Conservation (phyloP, 2,797 vertebrate species). For the Acipenser oxyrinchus region DNA sequence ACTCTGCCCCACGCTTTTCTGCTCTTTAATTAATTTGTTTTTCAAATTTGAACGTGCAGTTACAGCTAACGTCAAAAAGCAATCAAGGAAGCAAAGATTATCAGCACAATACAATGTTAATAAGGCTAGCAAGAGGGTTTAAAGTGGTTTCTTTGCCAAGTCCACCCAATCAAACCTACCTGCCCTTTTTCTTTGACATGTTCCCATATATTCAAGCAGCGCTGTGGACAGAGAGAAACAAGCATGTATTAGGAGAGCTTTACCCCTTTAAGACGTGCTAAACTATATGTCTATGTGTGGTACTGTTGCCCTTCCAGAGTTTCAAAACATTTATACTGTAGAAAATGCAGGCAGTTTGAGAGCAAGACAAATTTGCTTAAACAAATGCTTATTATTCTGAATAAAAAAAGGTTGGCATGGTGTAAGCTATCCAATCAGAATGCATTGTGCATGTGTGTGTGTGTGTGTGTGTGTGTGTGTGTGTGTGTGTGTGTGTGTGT, state of each 20-base stretch:
- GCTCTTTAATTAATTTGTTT: too few species aligned
- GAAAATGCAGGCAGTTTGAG: not conserved
- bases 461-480: too few species aligned
- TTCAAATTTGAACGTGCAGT: too few species aligned
- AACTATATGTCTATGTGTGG: constrained; percentile 5
- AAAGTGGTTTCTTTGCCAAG: too few species aligned
- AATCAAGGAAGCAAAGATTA: too few species aligned
- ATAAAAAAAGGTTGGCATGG: not conserved
- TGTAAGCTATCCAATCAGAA: too few species aligned
- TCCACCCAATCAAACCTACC: constrained; percentile 41
- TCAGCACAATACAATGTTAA: too few species aligned
- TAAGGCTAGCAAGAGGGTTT: too few species aligned
- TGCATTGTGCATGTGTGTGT: too few species aligned
- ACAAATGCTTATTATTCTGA: not conserved
- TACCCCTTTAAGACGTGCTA: not conserved
- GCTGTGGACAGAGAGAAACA: constrained; percentile 39
- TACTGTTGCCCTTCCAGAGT: not conserved
- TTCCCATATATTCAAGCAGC: constrained; percentile 62
- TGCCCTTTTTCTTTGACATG: constrained; percentile 76
- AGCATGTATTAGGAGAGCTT: not conserved
- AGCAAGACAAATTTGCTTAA: not conserved
- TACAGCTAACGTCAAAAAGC: too few species aligned
- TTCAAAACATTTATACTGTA: not conserved
- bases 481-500: too few species aligned
- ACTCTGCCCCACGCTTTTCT: too few species aligned